These are phyloP conservation scores for Ophthalmolycus amberensis DNA, from an alignment of 2,113 vertebrate species.

Conservation along the genomic window DNA sequence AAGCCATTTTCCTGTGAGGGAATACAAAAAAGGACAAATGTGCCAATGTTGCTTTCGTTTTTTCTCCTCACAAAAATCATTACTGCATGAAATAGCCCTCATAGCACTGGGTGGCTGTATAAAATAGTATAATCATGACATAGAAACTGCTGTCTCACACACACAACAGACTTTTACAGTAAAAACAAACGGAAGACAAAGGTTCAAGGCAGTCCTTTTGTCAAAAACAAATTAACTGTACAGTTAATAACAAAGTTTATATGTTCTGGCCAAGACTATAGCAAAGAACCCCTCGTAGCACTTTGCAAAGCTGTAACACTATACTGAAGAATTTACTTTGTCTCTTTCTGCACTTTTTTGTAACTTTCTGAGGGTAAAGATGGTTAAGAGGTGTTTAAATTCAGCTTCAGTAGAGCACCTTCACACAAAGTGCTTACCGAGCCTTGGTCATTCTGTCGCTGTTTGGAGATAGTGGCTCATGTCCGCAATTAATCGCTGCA, in stretches of 20 bases:
- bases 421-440: neutral
- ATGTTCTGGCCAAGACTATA: constrained; percentile 10
- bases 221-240: constrained; percentile 11
- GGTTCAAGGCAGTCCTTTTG: constrained; percentile 16
- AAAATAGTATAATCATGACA: constrained; percentile 51
- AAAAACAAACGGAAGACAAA: neutral
- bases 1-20: constrained; percentile 67
- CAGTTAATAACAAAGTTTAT: constrained; percentile 9
- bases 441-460: neutral
- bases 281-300: neutral
- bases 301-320: neutral
- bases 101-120: constrained; percentile 50
- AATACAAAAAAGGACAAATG: constrained; percentile 61
- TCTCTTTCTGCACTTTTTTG: neutral
- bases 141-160: too few species aligned
- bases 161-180: neutral
- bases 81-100: constrained; percentile 64
- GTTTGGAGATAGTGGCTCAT: neutral
- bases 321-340: neutral
- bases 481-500: neutral
- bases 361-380: neutral
- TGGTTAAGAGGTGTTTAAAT: neutral
- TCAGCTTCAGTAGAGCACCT: neutral
- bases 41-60: constrained; percentile 66
- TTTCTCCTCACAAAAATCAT: constrained; percentile 69